Evolutionary conservation across 2,888 invertebrate genomes (phyloP), one percentile per base, ranked within the genome.

Genomic region (Gastracanthus pulcherrimus): DNA sequence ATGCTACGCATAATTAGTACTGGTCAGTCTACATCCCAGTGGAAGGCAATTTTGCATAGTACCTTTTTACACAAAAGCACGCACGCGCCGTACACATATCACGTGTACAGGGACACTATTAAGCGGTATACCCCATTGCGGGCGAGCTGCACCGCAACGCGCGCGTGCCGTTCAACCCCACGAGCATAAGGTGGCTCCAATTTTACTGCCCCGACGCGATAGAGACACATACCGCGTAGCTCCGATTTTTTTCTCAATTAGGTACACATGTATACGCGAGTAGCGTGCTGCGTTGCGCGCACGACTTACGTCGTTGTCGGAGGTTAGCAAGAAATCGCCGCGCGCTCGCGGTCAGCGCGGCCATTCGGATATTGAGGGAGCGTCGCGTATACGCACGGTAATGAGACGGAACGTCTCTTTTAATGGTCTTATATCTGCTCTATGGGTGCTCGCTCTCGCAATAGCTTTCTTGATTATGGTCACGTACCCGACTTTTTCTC

Each of bases 331-430:
- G 55, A 55, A 55, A 55, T 23, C 55, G 23, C 51, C 0, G 23
- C 1, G 3, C 16, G 3, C 0, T 2, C 16, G 13, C 16, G 13
- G 3, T 13, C n/a, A 2, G 45, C 13, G 16, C 41, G 23, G 9
- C 51, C 19, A 19, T 19, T 51, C 51, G 51, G 19, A 19, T n/a
- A n/a, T 13, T n/a, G 45, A 45, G 45, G 51, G 55, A 16, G 19
- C 19, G 13, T 19, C 31, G 7, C n/a, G n/a, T n/a, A n/a, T n/a
- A n/a, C n/a, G n/a, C 29, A 1, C 58, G 58, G 29, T 72, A 72
- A 72, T 72, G 58, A 72, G 71, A 41, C 38, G n/a, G 71, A 41
- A 60, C 36, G 58, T 36, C 26, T 26, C 41, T 38, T 58, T 60
- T 36, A 72, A 71, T 55, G 55, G 38, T 23, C 23, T 55, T 11